Evolutionary conservation across 2,113 vertebrate species (phyloP), one percentile per base, ranked within the genome.

Genomic region (Proterorhinus semilunaris): DNA sequence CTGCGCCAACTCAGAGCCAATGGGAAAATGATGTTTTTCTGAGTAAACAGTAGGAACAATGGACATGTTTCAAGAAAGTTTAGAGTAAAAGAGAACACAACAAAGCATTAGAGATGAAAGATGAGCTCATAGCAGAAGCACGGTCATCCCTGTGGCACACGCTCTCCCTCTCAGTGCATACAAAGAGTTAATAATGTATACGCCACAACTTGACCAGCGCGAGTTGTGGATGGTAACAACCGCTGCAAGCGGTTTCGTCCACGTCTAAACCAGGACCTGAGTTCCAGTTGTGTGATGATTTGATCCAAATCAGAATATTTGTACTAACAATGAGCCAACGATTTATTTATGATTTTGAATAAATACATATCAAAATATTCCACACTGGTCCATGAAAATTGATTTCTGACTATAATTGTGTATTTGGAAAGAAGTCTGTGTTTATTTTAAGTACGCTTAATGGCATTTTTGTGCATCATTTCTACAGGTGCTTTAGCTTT

Each of bases 1-100:
- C 44, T 51, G 64, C 47, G 72, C 71, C 79, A 70, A 70, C 74
- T 75, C 70, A 4, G 74, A 79, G 82, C 79, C 81, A 85, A 73
- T 1, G 46, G 44, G 45, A 72, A 66, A 80, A 77, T 55, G 76
- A 72, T 81, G 79, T 81, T 54, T 61, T 61, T 61, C 13, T 44
- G 8, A 15, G 8, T 61, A 73, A 65, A 43, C 76, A 17, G 57
- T 72, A 83, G 65, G 74, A 83, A 86, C 55, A 47, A 48, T 65
- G 62, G 75, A 83, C 85, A 76, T 72, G 80, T 86, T 85, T 83
- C 21, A 74, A 71, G 74, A 44, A 72, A 62, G 76, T 62, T 59
- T 57, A 5, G 58, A 83, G 71, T 57, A 66, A 66, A 66, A 50
- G 53, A 79, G 71, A 71, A 46, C 61, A 48, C 21, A 51, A 3